phyloP scores from a whole-genome alignment of 2,113 vertebrate species.

The Carassius auratus region DNA sequence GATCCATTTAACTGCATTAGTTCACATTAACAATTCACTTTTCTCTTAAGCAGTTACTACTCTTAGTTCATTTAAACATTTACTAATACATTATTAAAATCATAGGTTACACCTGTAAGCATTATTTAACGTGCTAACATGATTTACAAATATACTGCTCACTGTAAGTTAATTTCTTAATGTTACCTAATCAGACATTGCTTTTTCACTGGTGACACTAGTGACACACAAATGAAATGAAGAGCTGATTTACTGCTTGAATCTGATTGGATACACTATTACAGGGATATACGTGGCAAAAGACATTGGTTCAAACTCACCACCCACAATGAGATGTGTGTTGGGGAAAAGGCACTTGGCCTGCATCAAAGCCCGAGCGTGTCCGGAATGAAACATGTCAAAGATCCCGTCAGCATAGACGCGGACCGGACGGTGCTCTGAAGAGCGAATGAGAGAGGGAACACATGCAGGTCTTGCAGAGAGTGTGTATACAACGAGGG shows the following conservation, averaged over 20 bases:
- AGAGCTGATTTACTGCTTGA: neutral
- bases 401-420: slow-evolving; percentile 99
- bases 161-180: too few relatives aligned
- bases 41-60: too few relatives aligned
- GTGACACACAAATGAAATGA: neutral
- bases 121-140: too few relatives aligned
- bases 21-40: neutral
- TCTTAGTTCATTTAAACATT: neutral
- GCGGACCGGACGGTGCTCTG: slow-evolving; percentile 89
- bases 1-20: too few relatives aligned
- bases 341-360: slow-evolving; percentile 98
- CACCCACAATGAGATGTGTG: slow-evolving; percentile 96
- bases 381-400: slow-evolving; percentile 97
- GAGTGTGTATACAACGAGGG: neutral
- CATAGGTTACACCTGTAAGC: too few relatives aligned
- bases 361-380: slow-evolving; percentile 97
- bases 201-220: neutral
- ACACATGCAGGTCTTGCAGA: neutral
- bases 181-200: neutral
- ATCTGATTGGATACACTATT: neutral
- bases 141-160: too few relatives aligned
- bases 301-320: slow-evolving; percentile 71
- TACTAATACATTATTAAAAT: too few relatives aligned
- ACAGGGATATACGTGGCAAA: neutral
- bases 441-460: slow-evolving; percentile 10